Conservation (phyloP, 2,888 invertebrate genomes). For the Morpho helenor region DNA sequence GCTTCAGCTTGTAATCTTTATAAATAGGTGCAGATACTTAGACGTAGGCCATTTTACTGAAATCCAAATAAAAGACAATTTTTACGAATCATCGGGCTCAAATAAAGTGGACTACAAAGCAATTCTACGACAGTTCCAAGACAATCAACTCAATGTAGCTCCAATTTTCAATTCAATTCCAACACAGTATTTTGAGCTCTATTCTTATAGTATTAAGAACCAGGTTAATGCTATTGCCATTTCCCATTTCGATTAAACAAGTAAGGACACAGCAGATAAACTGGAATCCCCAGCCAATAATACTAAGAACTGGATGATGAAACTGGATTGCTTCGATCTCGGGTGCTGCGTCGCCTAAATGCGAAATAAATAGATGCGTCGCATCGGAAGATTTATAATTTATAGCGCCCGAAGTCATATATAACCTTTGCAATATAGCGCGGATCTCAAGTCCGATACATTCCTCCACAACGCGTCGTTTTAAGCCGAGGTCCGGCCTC, state of each 20-base stretch:
- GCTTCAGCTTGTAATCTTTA: too few relatives aligned
- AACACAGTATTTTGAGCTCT: constrained; percentile 2
- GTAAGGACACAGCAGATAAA: constrained; percentile 13
- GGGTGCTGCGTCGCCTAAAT: constrained; percentile 10
- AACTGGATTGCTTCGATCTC: constrained; percentile 7
- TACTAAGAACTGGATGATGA: constrained; percentile 12
- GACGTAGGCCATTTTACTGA: background rate
- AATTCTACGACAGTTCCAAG: constrained; percentile 7
- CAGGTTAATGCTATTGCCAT: constrained; percentile 1
- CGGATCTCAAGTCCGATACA: too few relatives aligned
- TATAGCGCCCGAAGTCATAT: background rate
- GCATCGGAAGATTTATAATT: constrained; percentile 10
- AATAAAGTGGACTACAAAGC: constrained; percentile 8
- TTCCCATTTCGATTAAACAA: constrained; percentile 16
- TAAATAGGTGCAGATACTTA: too few relatives aligned
- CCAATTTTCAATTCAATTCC: constrained; percentile 2
- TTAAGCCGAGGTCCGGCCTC: too few relatives aligned
- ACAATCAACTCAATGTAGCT: constrained; percentile 12
- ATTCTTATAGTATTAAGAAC: constrained; percentile 3
- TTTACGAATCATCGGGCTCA: constrained; percentile 1
- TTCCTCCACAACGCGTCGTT: too few relatives aligned
- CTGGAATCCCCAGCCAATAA: constrained; percentile 14
- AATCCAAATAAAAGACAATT: background rate
- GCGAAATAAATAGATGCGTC: too few relatives aligned
- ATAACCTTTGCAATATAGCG: too few relatives aligned